phyloP scores from a whole-genome alignment of 2,797 vertebrate species.

The Cygnus olor region DNA sequence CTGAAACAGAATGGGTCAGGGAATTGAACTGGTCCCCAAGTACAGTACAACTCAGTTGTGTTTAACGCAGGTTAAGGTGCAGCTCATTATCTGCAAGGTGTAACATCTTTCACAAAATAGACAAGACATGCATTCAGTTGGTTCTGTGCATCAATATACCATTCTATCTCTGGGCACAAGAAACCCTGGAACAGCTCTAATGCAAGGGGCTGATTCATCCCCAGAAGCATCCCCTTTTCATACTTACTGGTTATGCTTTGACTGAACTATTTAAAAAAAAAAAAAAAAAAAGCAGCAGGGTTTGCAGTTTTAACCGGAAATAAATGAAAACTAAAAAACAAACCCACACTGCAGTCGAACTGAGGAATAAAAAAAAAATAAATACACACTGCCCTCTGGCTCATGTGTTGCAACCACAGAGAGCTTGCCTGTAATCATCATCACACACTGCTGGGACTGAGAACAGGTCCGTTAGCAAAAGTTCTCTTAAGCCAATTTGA shows the following conservation, averaged over 20 bases:
- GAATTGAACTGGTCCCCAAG: not conserved
- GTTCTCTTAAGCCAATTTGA: constrained; percentile 51
- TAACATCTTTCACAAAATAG: not conserved
- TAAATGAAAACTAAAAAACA: constrained; percentile 60
- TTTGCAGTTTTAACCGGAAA: constrained; percentile 63
- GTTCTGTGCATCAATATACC: not conserved
- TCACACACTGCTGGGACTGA: constrained; percentile 21
- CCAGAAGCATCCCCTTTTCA: constrained; percentile 30
- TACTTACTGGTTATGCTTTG: not conserved
- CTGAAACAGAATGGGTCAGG: constrained; percentile 25
- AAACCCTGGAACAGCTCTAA: constrained; percentile 8
- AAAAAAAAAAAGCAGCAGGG: not conserved
- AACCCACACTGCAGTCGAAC: constrained; percentile 31
- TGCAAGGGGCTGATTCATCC: constrained; percentile 14
- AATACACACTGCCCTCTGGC: constrained; percentile 69
- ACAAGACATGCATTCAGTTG: not conserved
- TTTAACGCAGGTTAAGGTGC: constrained; percentile 1
- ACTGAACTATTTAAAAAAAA: not conserved
- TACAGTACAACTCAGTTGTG: not conserved
- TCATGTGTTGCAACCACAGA: constrained; percentile 45
- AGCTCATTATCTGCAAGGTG: constrained; percentile 2
- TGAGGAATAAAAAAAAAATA: constrained; percentile 61
- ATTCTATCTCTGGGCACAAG: constrained; percentile 24
- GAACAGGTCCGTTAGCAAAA: constrained; percentile 26
- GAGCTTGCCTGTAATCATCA: constrained; percentile 52